These are phyloP conservation scores for Cydia strobilella DNA, from an alignment of 1,140 invertebrate genomes.

Conservation along the genomic window DNA sequence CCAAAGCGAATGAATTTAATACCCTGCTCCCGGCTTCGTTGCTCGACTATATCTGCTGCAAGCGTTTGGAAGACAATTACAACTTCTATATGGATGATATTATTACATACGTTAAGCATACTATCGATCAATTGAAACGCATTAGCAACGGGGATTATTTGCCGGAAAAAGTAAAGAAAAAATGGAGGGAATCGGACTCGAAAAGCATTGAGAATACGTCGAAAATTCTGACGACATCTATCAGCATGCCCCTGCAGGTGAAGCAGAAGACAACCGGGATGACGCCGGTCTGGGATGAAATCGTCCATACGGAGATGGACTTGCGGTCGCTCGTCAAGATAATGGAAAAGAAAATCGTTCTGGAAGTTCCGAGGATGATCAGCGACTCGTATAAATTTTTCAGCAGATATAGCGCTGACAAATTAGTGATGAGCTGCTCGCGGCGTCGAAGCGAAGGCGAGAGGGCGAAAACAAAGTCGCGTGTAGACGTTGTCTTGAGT, in stretches of 20 bases:
- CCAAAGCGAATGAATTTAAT: slow-evolving; percentile 42
- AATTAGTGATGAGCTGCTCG: slow-evolving; percentile 59
- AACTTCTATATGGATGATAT: slow-evolving; percentile 73
- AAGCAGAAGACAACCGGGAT: slow-evolving; percentile 44
- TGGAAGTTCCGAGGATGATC: slow-evolving; percentile 65
- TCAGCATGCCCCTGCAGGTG: slow-evolving; percentile 55
- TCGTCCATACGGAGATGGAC: slow-evolving; percentile 67
- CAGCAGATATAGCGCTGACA: slow-evolving; percentile 51
- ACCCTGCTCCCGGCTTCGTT: slow-evolving; percentile 56
- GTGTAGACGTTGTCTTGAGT: not conserved
- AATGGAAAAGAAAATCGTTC: slow-evolving; percentile 64
- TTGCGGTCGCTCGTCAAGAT: slow-evolving; percentile 61
- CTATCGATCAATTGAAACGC: slow-evolving; percentile 70
- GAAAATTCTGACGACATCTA: slow-evolving; percentile 55
- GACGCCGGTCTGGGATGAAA: slow-evolving; percentile 57
- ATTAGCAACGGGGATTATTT: slow-evolving; percentile 75
- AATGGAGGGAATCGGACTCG: slow-evolving; percentile 54
- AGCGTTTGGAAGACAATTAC: slow-evolving; percentile 64
- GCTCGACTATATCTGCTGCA: slow-evolving; percentile 67
- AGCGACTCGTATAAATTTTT: slow-evolving; percentile 58
- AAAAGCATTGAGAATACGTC: slow-evolving; percentile 33
- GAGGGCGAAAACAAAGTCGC: not conserved
- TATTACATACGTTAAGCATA: slow-evolving; percentile 66
- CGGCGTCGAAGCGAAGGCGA: not conserved
- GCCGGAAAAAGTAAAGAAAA: slow-evolving; percentile 67